Evolutionary conservation across 2,113 vertebrate species (phyloP), one percentile per base, ranked within the genome.

Genomic region (Haemorhous mexicanus): DNA sequence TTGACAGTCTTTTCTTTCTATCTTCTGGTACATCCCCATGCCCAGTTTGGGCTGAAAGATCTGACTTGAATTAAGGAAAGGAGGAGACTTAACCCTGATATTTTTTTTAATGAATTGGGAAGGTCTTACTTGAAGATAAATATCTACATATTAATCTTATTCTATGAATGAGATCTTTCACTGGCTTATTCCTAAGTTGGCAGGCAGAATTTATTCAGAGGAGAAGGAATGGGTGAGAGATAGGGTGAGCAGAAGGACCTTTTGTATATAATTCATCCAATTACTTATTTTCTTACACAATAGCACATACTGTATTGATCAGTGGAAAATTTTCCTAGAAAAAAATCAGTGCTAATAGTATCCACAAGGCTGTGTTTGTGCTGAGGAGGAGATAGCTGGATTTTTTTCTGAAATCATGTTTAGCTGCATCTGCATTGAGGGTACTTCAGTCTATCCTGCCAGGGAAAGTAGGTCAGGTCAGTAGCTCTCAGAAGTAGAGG

Each of bases 1-100:
- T 96, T 96, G 96, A 94, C 64, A 80, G 44, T 30, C 52, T 78
- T 77, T 50, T 92, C 68, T 90, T 89, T 56, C 47, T 75, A 46
- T 90, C 73, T 91, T 28, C 39, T 93, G 24, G 35, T 89, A 92
- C 58, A 81, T 28, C 33, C 43, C 28, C 27, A 41, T 52, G 32
- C 64, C 89, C 37, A 75, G 16, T 69, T 81, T 91, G 37, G 74
- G n/a, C 66, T 82, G 63, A 74, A 86, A 56, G 44, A 74, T 52
- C 33, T 82, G 72, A 84, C 47, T 82, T 93, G 72, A 89, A 87
- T 90, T 84, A 87, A 68, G n/a, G 47, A 87, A 75, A 87, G 35
- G 46, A 80, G 32, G 24, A 80, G 17, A 64, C 46, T 84, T 90
- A 90, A 78, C 33, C 56, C 83, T 78, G 72, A 52, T 35, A 18